Evolutionary conservation across 2,888 invertebrate species (phyloP).

Genomic region (Cephus rjabovi): DNA sequence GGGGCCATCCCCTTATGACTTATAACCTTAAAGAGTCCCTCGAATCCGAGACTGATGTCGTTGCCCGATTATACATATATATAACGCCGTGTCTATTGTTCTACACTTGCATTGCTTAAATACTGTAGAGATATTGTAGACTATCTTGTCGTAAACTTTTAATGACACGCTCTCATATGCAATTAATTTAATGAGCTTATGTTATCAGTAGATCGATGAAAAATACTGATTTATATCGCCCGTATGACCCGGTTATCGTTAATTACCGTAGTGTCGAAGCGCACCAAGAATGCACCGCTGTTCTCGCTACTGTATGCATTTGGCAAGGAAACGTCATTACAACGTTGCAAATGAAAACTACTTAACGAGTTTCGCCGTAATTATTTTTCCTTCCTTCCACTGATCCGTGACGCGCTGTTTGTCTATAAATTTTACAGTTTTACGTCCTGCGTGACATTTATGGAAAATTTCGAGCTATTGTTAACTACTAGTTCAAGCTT

Average conservation of each 20-base stretch:
- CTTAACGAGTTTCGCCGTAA: background rate
- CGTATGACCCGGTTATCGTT: background rate
- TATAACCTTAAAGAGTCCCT: background rate
- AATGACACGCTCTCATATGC: background rate
- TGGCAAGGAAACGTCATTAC: background rate
- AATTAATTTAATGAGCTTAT: background rate
- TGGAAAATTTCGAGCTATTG: background rate
- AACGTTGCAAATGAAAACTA: background rate
- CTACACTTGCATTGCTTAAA: background rate
- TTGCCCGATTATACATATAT: too few species aligned
- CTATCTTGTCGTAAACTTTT: background rate
- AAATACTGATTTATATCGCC: background rate
- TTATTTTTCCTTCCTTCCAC: background rate
- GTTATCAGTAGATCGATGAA: background rate
- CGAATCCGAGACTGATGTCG: too few species aligned
- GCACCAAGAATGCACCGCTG: too few species aligned
- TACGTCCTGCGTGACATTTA: background rate
- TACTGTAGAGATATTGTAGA: background rate
- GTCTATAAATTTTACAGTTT: background rate
- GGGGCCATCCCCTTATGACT: background rate
- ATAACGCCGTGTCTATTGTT: background rate
- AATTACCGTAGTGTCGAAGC: background rate
- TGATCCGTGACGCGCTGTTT: background rate
- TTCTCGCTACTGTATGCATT: too few species aligned
- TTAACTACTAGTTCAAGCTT: background rate